Evolutionary conservation across 35 echinoderm and acorn worm species (phyloP).

Genomic region (Apostichopus parvimensis): DNA sequence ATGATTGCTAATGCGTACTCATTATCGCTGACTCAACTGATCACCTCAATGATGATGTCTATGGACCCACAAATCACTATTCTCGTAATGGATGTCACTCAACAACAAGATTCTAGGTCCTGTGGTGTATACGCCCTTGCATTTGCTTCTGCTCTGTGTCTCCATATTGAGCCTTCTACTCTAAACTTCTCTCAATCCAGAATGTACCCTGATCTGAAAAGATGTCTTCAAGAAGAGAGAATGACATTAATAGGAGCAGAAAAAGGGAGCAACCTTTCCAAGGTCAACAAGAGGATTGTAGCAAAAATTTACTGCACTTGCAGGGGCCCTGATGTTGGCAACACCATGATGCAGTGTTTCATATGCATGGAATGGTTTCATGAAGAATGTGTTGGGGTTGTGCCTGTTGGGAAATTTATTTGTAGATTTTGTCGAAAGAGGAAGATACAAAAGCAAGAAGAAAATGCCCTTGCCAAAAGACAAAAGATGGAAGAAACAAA

Average conservation of each 20-base stretch:
- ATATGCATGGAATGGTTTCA: neutral
- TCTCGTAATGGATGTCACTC: conserved; percentile 13
- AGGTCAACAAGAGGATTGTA: neutral
- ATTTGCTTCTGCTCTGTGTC: neutral
- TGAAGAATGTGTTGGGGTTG: conserved; percentile 4
- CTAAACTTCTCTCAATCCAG: neutral
- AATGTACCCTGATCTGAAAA: neutral
- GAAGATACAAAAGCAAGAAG: neutral
- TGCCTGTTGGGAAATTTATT: neutral
- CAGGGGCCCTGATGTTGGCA: conserved; percentile 3
- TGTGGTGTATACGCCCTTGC: neutral
- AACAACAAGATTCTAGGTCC: neutral
- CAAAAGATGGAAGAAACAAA: neutral
- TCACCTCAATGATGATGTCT: neutral
- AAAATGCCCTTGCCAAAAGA: neutral
- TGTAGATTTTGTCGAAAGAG: neutral
- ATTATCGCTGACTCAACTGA: neutral
- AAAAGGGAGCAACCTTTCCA: neutral
- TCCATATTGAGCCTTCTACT: neutral
- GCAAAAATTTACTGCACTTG: conserved; percentile 3
- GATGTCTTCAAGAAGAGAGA: neutral
- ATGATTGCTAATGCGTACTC: neutral
- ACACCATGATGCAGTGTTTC: neutral
- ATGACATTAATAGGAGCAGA: neutral
- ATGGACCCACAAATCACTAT: neutral